Conservation (phyloP, 1,140 invertebrate species). For the Caenorhabditis brenneri region DNA sequence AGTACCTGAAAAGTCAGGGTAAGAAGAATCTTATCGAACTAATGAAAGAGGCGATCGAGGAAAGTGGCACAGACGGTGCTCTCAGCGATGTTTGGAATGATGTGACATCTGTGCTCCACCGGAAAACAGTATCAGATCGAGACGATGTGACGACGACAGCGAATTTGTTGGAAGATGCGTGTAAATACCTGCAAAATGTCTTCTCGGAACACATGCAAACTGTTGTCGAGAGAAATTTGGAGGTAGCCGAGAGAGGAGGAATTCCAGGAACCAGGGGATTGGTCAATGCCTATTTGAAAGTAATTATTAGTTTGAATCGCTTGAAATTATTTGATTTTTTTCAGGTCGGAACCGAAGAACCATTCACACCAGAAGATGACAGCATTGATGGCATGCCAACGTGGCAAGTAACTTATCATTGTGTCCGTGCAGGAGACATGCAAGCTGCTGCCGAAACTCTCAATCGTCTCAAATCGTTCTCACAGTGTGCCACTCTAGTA, state of each 20-base stretch:
- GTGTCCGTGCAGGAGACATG: slow-evolving; percentile 47
- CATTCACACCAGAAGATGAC: slow-evolving; percentile 43
- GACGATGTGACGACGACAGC: slow-evolving; percentile 13
- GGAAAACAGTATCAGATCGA: not conserved
- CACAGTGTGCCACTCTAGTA: slow-evolving; percentile 42
- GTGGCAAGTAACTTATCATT: slow-evolving; percentile 48
- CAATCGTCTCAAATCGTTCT: slow-evolving; percentile 4
- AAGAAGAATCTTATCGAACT: not conserved
- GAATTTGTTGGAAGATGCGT: slow-evolving; percentile 26
- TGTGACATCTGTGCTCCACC: not conserved
- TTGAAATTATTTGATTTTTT: not conserved
- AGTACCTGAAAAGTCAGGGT: slow-evolving; percentile 30
- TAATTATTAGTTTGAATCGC: not conserved
- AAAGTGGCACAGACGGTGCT: slow-evolving; percentile 8
- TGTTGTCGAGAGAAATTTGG: slow-evolving; percentile 37
- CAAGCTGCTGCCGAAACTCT: slow-evolving; percentile 6
- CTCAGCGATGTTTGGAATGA: slow-evolving; percentile 10
- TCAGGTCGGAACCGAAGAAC: slow-evolving; percentile 26
- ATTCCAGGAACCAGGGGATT: slow-evolving; percentile 33
- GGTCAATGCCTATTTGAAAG: slow-evolving; percentile 48
- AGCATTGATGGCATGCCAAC: slow-evolving; percentile 29
- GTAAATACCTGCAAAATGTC: slow-evolving; percentile 33
- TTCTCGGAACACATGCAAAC: slow-evolving; percentile 46
- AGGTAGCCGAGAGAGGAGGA: slow-evolving; percentile 46
- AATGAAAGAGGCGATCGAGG: slow-evolving; percentile 4